Evolutionary conservation across 2,888 invertebrate species (phyloP).

Genomic region (Slavum lentiscoides): DNA sequence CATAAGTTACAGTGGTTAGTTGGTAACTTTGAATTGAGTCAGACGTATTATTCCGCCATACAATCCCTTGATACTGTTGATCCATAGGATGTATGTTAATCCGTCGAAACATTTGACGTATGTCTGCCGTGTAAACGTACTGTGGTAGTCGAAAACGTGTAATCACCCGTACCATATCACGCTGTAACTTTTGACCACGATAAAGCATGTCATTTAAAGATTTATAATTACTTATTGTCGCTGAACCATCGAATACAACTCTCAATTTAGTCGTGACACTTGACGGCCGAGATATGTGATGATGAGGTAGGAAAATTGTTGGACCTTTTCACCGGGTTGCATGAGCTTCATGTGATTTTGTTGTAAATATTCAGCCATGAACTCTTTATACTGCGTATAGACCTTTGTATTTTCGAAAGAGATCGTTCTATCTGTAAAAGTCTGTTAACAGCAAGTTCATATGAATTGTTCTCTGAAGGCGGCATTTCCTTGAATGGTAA

Average conservation of each 20-base stretch:
- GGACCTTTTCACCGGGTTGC: not conserved
- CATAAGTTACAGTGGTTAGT: slow-evolving; percentile 46
- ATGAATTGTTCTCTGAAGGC: not conserved
- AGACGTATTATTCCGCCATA: slow-evolving; percentile 28
- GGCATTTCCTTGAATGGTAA: slow-evolving; percentile 13
- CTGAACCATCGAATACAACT: slow-evolving; percentile 34
- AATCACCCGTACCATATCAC: not conserved
- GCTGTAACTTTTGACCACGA: slow-evolving; percentile 28
- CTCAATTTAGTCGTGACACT: slow-evolving; percentile 23
- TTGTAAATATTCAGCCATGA: slow-evolving; percentile 1
- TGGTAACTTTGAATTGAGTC: not conserved
- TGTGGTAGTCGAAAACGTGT: not conserved
- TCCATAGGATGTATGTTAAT: slow-evolving; percentile 9
- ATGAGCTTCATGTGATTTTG: not conserved
- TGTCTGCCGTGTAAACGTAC: slow-evolving; percentile 27
- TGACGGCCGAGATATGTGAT: slow-evolving; percentile 9
- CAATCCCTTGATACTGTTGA: slow-evolving; percentile 17
- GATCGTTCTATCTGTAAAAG: not conserved
- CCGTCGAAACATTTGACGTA: slow-evolving; percentile 51
- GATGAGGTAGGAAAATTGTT: slow-evolving; percentile 12
- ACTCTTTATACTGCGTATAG: not conserved
- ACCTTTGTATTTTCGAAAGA: not conserved
- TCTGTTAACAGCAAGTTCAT: not conserved
- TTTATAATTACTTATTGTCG: not conserved
- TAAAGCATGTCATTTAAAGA: slow-evolving; percentile 30